Conservation (phyloP, 2,888 invertebrate species). For the Drosophila prostipennis region DNA sequence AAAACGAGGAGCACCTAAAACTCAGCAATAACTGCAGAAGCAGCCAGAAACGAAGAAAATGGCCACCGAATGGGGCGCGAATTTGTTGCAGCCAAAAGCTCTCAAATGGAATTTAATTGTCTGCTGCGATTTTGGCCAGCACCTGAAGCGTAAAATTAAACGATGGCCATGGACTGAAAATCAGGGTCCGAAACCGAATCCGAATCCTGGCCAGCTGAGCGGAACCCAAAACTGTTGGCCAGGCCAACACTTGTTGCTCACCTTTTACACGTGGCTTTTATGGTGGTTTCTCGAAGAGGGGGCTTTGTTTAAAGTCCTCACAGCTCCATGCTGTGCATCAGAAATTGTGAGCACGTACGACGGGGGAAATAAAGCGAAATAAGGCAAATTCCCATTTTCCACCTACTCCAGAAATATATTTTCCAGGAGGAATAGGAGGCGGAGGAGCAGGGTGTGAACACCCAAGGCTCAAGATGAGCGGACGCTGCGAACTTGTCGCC, state of each 20-base stretch:
- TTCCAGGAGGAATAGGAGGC: too few species aligned
- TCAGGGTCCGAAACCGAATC: conserved; percentile 15
- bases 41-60: background rate
- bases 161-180: conserved; percentile 51
- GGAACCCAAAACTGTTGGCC: conserved; percentile 45
- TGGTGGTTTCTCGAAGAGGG: conserved; percentile 19
- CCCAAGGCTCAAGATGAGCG: background rate
- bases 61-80: conserved; percentile 34
- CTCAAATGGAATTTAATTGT: conserved; percentile 74
- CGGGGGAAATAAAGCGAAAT: conserved; percentile 60
- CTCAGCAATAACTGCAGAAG: conserved; percentile 1
- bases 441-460: conserved; percentile 9
- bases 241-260: conserved; percentile 54
- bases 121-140: conserved; percentile 47
- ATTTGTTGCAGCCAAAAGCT: conserved; percentile 47
- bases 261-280: conserved; percentile 52
- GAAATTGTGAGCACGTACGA: conserved; percentile 65
- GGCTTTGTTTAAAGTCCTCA: conserved; percentile 16
- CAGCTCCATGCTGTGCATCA: conserved; percentile 46
- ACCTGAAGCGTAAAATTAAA: conserved; percentile 71
- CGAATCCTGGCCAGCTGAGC: conserved; percentile 31
- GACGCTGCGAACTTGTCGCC: conserved; percentile 68
- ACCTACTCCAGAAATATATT: background rate
- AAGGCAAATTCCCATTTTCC: conserved; percentile 53
- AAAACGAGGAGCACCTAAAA: background rate